phyloP scores from a whole-genome alignment of 2,113 vertebrate species.

The Forbesichthys papilliferus region DNA sequence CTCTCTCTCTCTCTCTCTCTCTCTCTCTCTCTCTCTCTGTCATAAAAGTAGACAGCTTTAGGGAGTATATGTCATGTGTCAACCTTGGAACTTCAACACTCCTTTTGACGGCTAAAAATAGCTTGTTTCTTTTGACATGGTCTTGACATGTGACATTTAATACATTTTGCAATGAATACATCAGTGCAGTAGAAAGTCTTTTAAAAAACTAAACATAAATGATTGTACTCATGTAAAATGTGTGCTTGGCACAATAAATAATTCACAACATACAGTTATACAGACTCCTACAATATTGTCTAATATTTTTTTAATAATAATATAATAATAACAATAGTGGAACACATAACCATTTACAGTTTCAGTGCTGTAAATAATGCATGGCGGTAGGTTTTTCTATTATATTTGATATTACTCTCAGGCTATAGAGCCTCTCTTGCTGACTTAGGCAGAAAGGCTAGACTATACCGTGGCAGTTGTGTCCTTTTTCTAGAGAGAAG shows the following conservation, averaged over 20 bases:
- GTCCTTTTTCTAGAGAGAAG: slow-evolving; percentile 43
- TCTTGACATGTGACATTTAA: background rate
- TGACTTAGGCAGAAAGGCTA: background rate
- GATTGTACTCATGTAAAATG: too few relatives aligned
- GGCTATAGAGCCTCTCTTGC: too few relatives aligned
- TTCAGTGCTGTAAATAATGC: too few relatives aligned
- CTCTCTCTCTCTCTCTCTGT: background rate
- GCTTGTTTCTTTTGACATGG: background rate
- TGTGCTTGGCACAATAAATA: too few relatives aligned
- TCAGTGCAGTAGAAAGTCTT: background rate
- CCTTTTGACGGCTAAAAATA: slow-evolving; percentile 37
- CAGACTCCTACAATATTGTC: too few relatives aligned
- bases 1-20: slow-evolving; percentile 1
- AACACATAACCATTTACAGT: too few relatives aligned
- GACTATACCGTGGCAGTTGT: slow-evolving; percentile 25
- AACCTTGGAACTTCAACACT: slow-evolving; percentile 38
- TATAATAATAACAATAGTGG: too few relatives aligned
- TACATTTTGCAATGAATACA: background rate
- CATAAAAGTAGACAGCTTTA: slow-evolving; percentile 36
- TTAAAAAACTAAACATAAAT: background rate
- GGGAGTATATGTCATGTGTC: slow-evolving; percentile 50
- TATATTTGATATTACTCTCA: too few relatives aligned
- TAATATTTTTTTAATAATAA: too few relatives aligned
- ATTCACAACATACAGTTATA: too few relatives aligned
- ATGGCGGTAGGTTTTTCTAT: too few relatives aligned